These are phyloP conservation scores for Neofelis nebulosa DNA, from an alignment of 2,113 vertebrate genomes.

Conservation along the genomic window DNA sequence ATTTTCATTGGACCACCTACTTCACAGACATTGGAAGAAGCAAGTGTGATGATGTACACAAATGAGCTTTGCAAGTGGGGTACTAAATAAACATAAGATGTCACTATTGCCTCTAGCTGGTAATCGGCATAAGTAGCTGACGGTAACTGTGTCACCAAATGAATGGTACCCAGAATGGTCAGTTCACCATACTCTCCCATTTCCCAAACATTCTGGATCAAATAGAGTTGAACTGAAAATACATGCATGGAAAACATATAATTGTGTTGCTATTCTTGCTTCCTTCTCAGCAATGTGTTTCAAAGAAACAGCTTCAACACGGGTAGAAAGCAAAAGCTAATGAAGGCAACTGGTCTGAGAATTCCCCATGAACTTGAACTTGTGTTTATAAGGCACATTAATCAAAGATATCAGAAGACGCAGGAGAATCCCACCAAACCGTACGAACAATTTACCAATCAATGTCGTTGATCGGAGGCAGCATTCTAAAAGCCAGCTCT, in stretches of 20 bases:
- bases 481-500: neutral
- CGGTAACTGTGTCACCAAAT: neutral
- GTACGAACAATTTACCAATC: neutral
- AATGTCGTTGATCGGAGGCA: neutral
- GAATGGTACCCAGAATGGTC: neutral
- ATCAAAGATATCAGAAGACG: neutral
- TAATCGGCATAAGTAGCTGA: neutral
- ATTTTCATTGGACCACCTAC: neutral
- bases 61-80: neutral
- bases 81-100: neutral
- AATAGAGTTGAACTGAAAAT: neutral
- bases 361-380: neutral
- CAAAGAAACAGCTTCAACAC: neutral
- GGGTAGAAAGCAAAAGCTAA: neutral
- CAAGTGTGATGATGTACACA: neutral
- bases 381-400: neutral
- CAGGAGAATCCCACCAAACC: neutral
- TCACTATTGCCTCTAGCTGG: neutral
- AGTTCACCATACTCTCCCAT: neutral
- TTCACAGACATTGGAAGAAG: slow-evolving; percentile 19
- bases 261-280: neutral
- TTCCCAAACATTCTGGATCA: neutral
- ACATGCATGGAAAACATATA: neutral
- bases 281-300: neutral
- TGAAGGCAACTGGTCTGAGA: neutral